Base-by-base conservation (phyloP, 2,888 invertebrate species). In the Phaedon cochleariae region DNA sequence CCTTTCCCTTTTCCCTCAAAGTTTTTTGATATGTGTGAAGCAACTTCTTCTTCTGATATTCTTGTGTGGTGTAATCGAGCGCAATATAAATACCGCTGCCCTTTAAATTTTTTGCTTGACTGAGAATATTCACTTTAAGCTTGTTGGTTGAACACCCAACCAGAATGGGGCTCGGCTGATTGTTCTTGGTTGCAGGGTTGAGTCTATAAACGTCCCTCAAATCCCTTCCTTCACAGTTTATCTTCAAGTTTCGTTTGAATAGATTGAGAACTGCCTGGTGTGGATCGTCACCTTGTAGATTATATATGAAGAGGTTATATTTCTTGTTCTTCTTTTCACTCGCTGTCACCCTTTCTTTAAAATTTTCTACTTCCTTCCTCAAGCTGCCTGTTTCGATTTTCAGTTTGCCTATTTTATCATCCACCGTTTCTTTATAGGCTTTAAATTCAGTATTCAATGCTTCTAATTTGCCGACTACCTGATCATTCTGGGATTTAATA, bases 141-240 rank as follows among this genome's bases (percentile, higher is more conserved):
- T 49, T 49, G 49, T 18, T 49, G 49, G 49, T 49, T 12, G 20
- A 21, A 10, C 48, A 48, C 48, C 10, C 49, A 49, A 49, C 21
- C 21, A 49, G 12, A 49, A 49, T 49, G 21, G 49, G 49, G 20
- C 9, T 21, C 9, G 21, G 21, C 12, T 49, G 20, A 49, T 49
- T 21, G 9, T 49, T 49, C 20, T 21, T 21, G 9, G 18, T 49
- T 21, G 22, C 49, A 20, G 49, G 2, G 49, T 49, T 49, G n/a
- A 49, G 20, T 9, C 49, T 49, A 41, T 41, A 41, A 41, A 41
- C 4, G 41, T 41, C 41, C 9, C 41, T 41, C 17, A 10, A 41
- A 41, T 49, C 49, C 20, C 21, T 49, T 17, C 12, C 49, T 49
- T n/a, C 21, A 18, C 49, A 49, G 49, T 21, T 49, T 12, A 49